Evolutionary conservation across 2,888 invertebrate genomes (phyloP).

Genomic region (Physocephala rufipes): DNA sequence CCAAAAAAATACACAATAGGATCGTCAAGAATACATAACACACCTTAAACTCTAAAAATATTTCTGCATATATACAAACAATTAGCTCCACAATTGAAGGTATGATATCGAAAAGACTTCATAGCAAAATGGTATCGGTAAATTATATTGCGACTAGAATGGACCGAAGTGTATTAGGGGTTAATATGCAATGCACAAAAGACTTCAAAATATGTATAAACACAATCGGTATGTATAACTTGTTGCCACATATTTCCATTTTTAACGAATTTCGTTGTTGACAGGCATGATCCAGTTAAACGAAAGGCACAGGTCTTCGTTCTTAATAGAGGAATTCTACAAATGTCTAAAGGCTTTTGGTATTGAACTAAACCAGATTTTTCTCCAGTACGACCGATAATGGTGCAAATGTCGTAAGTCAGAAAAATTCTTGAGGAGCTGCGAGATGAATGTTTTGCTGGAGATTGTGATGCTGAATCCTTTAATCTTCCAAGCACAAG

Average conservation of each 20-base stretch:
- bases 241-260: not conserved
- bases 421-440: conserved; percentile 6
- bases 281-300: conserved; percentile 36
- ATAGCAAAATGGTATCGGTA: conserved; percentile 2
- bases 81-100: too few species aligned
- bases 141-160: too few species aligned
- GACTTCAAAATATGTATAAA: conserved; percentile 37
- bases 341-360: conserved; percentile 33
- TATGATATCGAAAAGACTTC: not conserved
- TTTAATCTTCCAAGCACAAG: not conserved
- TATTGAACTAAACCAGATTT: conserved; percentile 37
- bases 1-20: too few species aligned
- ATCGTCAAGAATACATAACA: too few species aligned
- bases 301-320: conserved; percentile 19
- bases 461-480: not conserved
- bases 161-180: conserved; percentile 33
- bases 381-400: conserved; percentile 36
- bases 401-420: conserved; percentile 34
- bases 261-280: not conserved
- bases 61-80: too few species aligned
- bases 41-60: too few species aligned
- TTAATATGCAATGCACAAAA: conserved; percentile 40
- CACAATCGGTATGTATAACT: conserved; percentile 30
- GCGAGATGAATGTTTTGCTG: conserved; percentile 6
- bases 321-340: conserved; percentile 34